Evolutionary conservation across 2,113 vertebrate species (phyloP).

Genomic region (Pagrus major): DNA sequence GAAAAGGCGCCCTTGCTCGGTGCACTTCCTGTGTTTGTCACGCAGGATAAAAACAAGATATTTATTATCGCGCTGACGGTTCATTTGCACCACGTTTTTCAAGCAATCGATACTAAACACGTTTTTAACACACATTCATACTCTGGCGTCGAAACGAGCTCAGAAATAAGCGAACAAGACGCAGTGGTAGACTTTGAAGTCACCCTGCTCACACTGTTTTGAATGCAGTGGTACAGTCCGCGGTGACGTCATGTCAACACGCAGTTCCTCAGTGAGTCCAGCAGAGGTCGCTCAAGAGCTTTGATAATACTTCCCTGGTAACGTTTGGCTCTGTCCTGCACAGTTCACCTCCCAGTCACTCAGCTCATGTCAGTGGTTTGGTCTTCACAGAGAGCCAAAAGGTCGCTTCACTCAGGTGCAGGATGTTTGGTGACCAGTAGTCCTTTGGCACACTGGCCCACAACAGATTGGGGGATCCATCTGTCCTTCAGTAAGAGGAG

Average conservation of each 20-base stretch:
- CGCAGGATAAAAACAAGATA: accelerated
- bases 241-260: not conserved
- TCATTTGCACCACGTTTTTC: accelerated
- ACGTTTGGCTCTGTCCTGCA: not conserved
- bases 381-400: not conserved
- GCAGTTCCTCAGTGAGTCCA: not conserved
- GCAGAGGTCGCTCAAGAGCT: constrained; percentile 56
- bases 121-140: accelerated
- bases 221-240: constrained; percentile 50
- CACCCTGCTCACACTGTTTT: not conserved
- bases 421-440: constrained; percentile 55
- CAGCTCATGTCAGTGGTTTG: not conserved
- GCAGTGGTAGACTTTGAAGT: not conserved
- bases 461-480: constrained; percentile 72
- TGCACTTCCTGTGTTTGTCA: constrained; percentile 20
- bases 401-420: constrained; percentile 48
- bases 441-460: constrained; percentile 61
- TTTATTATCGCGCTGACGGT: not conserved
- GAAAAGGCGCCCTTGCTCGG: constrained; percentile 72
- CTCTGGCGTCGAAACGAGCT: accelerated
- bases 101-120: accelerated
- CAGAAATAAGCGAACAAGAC: accelerated
- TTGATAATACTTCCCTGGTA: not conserved
- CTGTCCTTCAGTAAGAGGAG: constrained; percentile 68
- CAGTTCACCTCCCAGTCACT: not conserved